Evolutionary conservation across 2,797 vertebrate genomes (phyloP).

Genomic region (Potorous gilbertii): DNA sequence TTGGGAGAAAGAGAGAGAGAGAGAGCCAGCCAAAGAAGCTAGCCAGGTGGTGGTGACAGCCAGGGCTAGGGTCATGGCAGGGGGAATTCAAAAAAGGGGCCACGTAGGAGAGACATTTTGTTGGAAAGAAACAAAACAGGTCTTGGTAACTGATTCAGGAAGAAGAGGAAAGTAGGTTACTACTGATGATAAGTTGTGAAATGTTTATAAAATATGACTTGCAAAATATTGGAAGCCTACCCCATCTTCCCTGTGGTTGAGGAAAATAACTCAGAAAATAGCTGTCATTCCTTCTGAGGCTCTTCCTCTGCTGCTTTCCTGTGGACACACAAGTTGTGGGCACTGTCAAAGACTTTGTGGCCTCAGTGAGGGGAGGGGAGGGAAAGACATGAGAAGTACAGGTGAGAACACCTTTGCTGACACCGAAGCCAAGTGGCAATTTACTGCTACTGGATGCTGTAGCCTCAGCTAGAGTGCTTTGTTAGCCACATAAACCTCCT

Average conservation of each 20-base stretch:
- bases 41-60: neutral
- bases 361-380: slow-evolving; percentile 9
- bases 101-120: neutral
- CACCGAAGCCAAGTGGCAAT: slow-evolving; percentile 20
- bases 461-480: slow-evolving; percentile 21
- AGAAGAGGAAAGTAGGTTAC: slow-evolving; percentile 10
- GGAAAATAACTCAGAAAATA: slow-evolving; percentile 24
- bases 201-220: neutral
- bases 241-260: slow-evolving; percentile 25
- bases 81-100: neutral
- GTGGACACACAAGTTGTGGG: slow-evolving; percentile 41
- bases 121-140: neutral
- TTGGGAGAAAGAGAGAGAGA: neutral
- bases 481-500: slow-evolving; percentile 47
- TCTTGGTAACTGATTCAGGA: neutral
- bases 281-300: slow-evolving; percentile 30
- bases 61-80: neutral
- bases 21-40: neutral
- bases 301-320: slow-evolving; percentile 26
- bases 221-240: neutral
- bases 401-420: slow-evolving; percentile 41
- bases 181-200: neutral
- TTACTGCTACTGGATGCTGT: slow-evolving; percentile 21
- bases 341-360: slow-evolving; percentile 37
- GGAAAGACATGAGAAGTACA: slow-evolving; percentile 40